Percentiles rank a stretch among this genome's conserved stretches.
phyloP scores from a whole-genome alignment of 2,888 invertebrate genomes.

The Seira musarum region DNA sequence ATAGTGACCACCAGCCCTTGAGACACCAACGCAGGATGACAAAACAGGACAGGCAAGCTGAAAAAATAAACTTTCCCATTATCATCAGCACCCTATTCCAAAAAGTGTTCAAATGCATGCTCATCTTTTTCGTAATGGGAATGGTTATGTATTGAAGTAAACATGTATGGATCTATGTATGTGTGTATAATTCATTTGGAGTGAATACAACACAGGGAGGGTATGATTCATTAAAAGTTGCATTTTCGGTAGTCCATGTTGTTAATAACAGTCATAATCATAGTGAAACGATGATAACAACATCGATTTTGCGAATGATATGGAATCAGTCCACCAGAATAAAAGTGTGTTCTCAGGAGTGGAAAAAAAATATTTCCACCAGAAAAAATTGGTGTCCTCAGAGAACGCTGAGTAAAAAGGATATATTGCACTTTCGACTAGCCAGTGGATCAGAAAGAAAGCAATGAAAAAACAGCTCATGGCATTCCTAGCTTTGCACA shows the following conservation, averaged over 20 bases:
- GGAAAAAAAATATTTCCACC: background rate
- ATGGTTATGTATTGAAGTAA: background rate
- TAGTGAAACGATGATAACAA: background rate
- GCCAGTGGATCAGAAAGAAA: background rate
- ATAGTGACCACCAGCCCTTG: constrained; percentile 11
- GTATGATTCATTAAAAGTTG: too few species aligned
- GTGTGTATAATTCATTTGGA: too few species aligned
- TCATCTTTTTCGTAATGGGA: background rate
- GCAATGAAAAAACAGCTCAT: background rate
- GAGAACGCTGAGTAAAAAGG: background rate
- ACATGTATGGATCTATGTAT: background rate
- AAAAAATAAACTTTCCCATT: background rate
- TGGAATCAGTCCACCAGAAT: too few species aligned
- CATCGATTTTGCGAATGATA: background rate
- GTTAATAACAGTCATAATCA: background rate
- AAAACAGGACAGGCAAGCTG: constrained; percentile 23
- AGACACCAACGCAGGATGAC: constrained; percentile 36
- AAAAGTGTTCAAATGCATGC: background rate
- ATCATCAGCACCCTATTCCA: background rate
- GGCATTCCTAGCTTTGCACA: background rate
- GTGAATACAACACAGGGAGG: too few species aligned
- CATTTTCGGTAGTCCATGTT: too few species aligned
- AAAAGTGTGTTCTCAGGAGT: background rate
- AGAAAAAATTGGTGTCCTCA: background rate
- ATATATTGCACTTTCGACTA: background rate